phyloP scores from a whole-genome alignment of 2,888 invertebrate species.

The Pyrrhosoma nymphula region DNA sequence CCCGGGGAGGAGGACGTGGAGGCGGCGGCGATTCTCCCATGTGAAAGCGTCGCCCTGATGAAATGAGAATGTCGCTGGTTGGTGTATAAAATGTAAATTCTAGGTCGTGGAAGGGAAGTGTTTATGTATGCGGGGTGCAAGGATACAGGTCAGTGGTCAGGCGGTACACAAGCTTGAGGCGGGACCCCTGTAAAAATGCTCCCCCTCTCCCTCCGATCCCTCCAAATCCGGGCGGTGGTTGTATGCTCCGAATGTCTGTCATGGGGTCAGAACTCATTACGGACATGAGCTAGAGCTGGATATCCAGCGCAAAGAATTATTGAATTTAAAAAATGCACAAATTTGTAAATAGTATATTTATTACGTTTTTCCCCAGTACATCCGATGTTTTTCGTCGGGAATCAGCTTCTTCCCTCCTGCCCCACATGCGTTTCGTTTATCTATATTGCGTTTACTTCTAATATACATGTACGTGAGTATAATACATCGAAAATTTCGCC shows the following conservation, averaged over 20 bases:
- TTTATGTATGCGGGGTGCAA: background rate
- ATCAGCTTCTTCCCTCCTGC: too few relatives aligned
- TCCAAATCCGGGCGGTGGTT: background rate
- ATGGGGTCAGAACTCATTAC: background rate
- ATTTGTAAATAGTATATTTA: too few relatives aligned
- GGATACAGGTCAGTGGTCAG: slow-evolving; percentile 35
- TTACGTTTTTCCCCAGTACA: too few relatives aligned
- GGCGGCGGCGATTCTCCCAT: background rate
- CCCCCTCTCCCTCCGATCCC: background rate
- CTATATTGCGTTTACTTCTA: too few relatives aligned
- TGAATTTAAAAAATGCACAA: background rate
- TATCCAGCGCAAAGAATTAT: background rate
- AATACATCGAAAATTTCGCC: too few relatives aligned
- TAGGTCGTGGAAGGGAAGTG: background rate
- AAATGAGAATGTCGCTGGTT: slow-evolving; percentile 6
- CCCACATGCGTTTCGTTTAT: too few relatives aligned
- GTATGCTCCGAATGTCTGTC: background rate
- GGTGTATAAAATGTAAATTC: slow-evolving; percentile 4
- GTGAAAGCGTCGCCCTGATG: background rate
- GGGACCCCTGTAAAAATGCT: background rate
- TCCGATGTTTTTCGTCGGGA: too few relatives aligned
- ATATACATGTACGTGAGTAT: too few relatives aligned
- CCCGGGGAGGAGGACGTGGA: background rate
- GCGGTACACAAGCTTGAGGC: background rate
- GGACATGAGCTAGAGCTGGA: background rate